phyloP scores from a whole-genome alignment of 2,797 vertebrate genomes.

The Crenichthys baileyi region DNA sequence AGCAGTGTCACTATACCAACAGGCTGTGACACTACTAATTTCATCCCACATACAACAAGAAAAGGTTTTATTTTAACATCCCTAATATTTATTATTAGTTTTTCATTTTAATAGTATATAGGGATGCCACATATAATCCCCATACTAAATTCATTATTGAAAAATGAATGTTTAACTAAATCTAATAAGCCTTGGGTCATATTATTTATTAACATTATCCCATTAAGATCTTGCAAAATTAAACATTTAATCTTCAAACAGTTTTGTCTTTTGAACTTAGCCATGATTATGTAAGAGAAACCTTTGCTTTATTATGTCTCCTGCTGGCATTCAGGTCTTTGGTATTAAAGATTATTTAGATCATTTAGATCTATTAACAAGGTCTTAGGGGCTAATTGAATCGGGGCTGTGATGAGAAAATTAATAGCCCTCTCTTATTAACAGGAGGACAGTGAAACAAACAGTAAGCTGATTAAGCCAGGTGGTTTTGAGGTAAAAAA shows the following conservation, averaged over 20 bases:
- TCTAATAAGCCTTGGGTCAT: neutral
- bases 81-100: neutral
- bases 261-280: neutral
- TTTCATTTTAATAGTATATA: neutral
- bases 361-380: constrained; percentile 45
- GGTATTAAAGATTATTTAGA: constrained; percentile 52
- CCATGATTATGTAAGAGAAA: neutral
- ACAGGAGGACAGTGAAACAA: constrained; percentile 32
- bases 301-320: neutral
- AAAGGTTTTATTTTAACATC: neutral
- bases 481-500: constrained; percentile 10
- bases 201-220: constrained; percentile 3
- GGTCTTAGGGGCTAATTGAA: constrained; percentile 65
- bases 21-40: neutral
- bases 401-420: constrained; percentile 54
- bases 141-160: neutral
- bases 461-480: constrained; percentile 12
- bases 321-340: constrained; percentile 11
- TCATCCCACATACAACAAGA: neutral
- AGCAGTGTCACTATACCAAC: neutral
- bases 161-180: neutral
- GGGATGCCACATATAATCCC: neutral
- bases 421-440: constrained; percentile 55
- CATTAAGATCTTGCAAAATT: neutral
- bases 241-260: neutral